Conservation (phyloP, 2,797 vertebrate species). For the Eptatretus atami region DNA sequence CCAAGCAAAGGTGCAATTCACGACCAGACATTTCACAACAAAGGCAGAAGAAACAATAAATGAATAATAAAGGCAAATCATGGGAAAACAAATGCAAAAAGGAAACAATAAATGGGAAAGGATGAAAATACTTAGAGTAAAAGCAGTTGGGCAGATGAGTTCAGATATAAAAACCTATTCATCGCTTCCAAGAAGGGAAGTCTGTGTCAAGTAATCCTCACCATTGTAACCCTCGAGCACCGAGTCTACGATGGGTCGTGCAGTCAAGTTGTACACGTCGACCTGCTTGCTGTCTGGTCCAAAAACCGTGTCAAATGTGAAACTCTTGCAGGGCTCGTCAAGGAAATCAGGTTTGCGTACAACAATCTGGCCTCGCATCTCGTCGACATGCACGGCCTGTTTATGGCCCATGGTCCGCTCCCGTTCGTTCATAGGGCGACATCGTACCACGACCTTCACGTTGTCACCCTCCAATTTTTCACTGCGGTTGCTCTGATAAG, state of each 20-base stretch:
- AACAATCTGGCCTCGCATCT: constrained; percentile 70
- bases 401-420: constrained; percentile 47
- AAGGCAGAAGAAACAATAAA: constrained; percentile 2
- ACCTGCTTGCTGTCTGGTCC: constrained; percentile 80
- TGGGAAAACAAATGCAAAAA: too few relatives aligned
- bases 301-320: constrained; percentile 93
- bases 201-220: constrained; percentile 13
- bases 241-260: constrained; percentile 71
- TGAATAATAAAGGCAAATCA: not conserved
- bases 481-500: constrained; percentile 17
- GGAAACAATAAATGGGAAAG: too few relatives aligned
- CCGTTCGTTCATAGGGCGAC: constrained; percentile 66
- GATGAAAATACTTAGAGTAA: too few relatives aligned
- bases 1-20: too few relatives aligned
- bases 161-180: constrained; percentile 7
- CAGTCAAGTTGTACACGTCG: constrained; percentile 91
- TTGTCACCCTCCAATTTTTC: constrained; percentile 62
- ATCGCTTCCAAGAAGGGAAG: constrained; percentile 7
- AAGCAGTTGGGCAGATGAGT: too few relatives aligned
- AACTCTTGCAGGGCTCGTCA: constrained; percentile 83
- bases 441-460: constrained; percentile 86
- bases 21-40: not conserved
- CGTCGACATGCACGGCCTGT: constrained; percentile 53
- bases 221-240: constrained; percentile 93
- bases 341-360: constrained; percentile 57